Base-by-base conservation (phyloP, 2,113 vertebrate genomes). In the Etheostoma spectabile region DNA sequence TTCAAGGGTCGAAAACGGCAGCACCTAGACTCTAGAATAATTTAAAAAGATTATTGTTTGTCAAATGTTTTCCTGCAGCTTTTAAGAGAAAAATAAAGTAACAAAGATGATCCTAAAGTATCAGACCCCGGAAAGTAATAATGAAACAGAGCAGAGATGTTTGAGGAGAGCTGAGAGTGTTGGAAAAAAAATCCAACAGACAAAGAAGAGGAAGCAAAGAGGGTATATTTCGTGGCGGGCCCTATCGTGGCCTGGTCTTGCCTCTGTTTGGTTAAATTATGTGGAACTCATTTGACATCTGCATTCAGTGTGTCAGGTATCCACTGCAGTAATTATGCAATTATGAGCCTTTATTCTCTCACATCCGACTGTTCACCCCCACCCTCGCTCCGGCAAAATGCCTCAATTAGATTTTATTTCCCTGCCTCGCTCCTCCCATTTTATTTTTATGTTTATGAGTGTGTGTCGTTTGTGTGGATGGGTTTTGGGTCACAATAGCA, bases 251-350 rank as follows among this genome's bases (percentile, higher is more conserved):
- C 85, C 83, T 88, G 87, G 88, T 93, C 92, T 91, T 89, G 90
- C 91, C 92, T 93, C 91, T 94, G 92, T 95, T 95, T 93, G 93
- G 93, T 95, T 95, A 95, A 95, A 95, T 95, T 91, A 95, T 89
- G 93, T 95, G 91, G 94, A 94, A 94, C 88, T 94, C 94, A 93
- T 94, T 94, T 95, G 94, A 94, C 89, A 89, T 91, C 93, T 93
- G 91, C 93, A 93, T 94, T 94, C 92, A 93, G 90, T 89, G 90
- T 93, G 94, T 94, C 94, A 91, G 92, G 92, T 95, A 96, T 95
- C 92, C 93, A 88, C 93, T 95, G 93, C 88, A 94, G 84, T 94
- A 95, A 95, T 95, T 95, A 95, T 93, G 94, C 93, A 94, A 95
- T 95, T 95, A 95, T 93, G 89, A 91, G 87, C 84, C 93, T 95